A percentile compares a stretch with the other conserved stretches of the same genome.
Evolutionary conservation across 2,888 invertebrate genomes (phyloP).

Genomic region (Pardosa pseudoannulata): DNA sequence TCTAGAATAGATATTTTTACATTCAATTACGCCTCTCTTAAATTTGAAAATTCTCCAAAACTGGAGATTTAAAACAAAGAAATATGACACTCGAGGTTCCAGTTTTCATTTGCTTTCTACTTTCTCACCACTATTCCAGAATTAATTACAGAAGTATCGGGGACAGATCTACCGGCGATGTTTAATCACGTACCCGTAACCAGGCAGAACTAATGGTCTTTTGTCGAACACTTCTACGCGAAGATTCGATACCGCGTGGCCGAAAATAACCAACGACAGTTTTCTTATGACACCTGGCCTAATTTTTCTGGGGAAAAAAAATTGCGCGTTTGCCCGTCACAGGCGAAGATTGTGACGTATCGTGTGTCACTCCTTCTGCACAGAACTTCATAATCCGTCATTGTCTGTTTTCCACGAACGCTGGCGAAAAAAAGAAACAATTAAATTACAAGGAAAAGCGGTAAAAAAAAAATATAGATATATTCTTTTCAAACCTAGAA

Average conservation of each 20-base stretch:
- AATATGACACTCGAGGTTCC: not conserved
- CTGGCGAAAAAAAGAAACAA: slow-evolving; percentile 36
- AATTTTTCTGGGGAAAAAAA: slow-evolving; percentile 14
- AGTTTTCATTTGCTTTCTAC: not conserved
- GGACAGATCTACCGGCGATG: not conserved
- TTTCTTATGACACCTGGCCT: slow-evolving; percentile 45
- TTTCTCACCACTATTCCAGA: not conserved
- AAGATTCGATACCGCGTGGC: not conserved
- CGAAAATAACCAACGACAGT: slow-evolving; percentile 3
- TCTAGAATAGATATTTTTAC: too few relatives aligned
- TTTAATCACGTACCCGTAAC: not conserved
- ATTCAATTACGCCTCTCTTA: too few relatives aligned
- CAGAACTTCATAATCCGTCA: slow-evolving; percentile 57
- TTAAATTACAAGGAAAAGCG: slow-evolving; percentile 64
- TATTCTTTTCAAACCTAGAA: not conserved
- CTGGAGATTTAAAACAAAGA: too few relatives aligned
- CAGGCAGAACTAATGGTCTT: not conserved
- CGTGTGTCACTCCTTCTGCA: slow-evolving; percentile 33
- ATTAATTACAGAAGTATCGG: not conserved
- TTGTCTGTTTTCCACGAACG: slow-evolving; percentile 37
- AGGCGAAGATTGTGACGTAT: slow-evolving; percentile 37
- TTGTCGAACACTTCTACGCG: not conserved
- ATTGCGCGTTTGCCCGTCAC: not conserved
- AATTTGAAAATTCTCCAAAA: too few relatives aligned
- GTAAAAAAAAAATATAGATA: slow-evolving; percentile 10